Evolutionary conservation across 1,140 invertebrate genomes (phyloP), one percentile per base, ranked within the genome.

Genomic region (Harpegnathos saltator): DNA sequence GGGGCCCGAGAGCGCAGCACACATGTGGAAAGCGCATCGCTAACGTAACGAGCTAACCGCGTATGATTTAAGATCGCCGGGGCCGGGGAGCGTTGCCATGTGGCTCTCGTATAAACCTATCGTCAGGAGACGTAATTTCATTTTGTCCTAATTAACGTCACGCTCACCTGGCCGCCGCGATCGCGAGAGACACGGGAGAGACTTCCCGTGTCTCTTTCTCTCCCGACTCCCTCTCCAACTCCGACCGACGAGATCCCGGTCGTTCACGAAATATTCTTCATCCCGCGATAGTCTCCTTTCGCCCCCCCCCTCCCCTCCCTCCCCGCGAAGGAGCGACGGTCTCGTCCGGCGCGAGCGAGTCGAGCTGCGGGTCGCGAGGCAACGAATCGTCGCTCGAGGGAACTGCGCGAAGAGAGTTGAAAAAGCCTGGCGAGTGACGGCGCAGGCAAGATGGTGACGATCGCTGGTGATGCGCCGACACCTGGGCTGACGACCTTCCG

Each of bases 121-220:
- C 75, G 59, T 59, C 75, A 33, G 29, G 44, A 65, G 71, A 80
- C 65, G 61, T 80, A 80, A 80, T 80, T 80, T 38, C 69, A 52
- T 59, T 80, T 80, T 80, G 58, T 80, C 24, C 65, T 58, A 80
- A 80, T 80, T 80, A 71, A 65, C 44, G 73, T 77, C 44, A 12
- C 65, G 33, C 61, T 66, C 54, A 77, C 52, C 74, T 77, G 62
- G 17, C 74, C 24, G 73, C 65, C 33, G 50, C 65, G 54, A 75
- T 75, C 73, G 63, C 44, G 11, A 33, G 15, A 48, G 29, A 26
- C n/a, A n/a, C n/a, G 48, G 29, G 17, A 48, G 50, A 71, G 48
- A n/a, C n/a, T n/a, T n/a, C n/a, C n/a, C n/a, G n/a, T n/a, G n/a
- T n/a, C n/a, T n/a, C n/a, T n/a, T n/a, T 48, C 52, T 58, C 22